Base-by-base conservation (phyloP, 2,888 invertebrate genomes). In the Epicampocera succincta region DNA sequence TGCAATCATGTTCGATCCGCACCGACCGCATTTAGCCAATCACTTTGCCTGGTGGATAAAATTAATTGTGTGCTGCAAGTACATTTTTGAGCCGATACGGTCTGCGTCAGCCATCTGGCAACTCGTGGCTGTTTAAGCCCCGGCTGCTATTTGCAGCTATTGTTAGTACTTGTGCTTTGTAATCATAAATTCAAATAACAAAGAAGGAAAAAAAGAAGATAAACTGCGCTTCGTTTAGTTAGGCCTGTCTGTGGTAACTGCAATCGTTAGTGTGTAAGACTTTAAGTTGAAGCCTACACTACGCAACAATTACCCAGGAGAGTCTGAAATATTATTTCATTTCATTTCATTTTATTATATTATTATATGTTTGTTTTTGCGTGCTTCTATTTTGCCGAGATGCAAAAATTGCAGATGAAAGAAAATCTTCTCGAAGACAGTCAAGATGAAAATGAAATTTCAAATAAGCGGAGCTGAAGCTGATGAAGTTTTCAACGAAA, bases 261-360 rank as follows among this genome's bases (percentile, higher is more conserved):
- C 25, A 73, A 66, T 42, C 56, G 42, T 44, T 58, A 38, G 46
- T 56, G 42, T 58, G 50, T 46, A 21, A 33, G 33, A 44, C 40
- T 61, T 52, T 54, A 29, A 44, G 33, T 66, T 48, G 12, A 40
- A 72, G 71, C 78, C 71, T 69, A 52, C 60, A 71, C 54, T 75
- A 69, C 78, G 63, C 82, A 74, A 63, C 68, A 68, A 44, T 78
- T 65, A 65, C 44, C 46, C 56, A 69, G 61, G 61, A 81, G 69
- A 82, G 82, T 52, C 77, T 54, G 17, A 77, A 58, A 74, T 71
- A 73, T 75, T 29, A 66, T 60, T 60, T 71, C 11, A 48, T 71
- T 52, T 77, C 50, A 75, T 78, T 78, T 46, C n/a, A n/a, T n/a
- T n/a, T n/a, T n/a, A n/a, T n/a, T n/a, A n/a, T n/a, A n/a, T n/a